Evolutionary conservation across 2,797 vertebrate species (phyloP).

Genomic region (Gambusia yucatana): DNA sequence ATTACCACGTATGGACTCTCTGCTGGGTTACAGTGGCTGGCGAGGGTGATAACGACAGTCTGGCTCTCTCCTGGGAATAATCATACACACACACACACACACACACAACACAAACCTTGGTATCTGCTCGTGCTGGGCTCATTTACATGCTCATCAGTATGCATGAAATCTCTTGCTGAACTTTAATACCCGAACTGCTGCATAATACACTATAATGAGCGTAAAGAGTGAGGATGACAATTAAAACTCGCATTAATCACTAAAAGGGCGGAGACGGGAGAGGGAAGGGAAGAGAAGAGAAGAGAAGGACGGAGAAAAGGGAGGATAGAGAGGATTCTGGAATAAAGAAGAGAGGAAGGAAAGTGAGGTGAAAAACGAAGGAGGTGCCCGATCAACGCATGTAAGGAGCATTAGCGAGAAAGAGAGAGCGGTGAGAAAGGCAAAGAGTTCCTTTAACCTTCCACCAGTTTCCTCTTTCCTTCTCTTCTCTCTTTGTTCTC

Average conservation of each 20-base stretch:
- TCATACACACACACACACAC: constrained; percentile 48
- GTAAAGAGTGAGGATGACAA: constrained; percentile 89
- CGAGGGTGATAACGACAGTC: constrained; percentile 77
- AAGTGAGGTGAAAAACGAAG: constrained; percentile 46
- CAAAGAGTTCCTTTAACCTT: constrained; percentile 1
- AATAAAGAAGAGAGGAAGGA: constrained; percentile 49
- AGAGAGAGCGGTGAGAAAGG: neutral
- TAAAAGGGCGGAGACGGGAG: constrained; percentile 70
- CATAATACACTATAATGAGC: constrained; percentile 87
- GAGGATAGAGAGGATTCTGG: constrained; percentile 37
- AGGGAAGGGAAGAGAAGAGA: constrained; percentile 33
- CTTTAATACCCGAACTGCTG: constrained; percentile 89
- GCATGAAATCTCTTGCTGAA: constrained; percentile 90
- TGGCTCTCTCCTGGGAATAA: constrained; percentile 79
- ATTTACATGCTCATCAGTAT: constrained; percentile 91
- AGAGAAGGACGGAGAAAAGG: constrained; percentile 21
- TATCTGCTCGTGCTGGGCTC: constrained; percentile 81
- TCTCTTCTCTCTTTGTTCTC: constrained; percentile 24
- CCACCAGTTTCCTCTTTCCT: constrained; percentile 1
- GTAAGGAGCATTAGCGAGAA: constrained; percentile 23
- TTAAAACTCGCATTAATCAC: constrained; percentile 90
- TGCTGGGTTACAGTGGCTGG: constrained; percentile 63
- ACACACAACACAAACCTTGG: constrained; percentile 34
- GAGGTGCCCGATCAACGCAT: constrained; percentile 18
- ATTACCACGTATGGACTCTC: constrained; percentile 68